Conservation (phyloP, 2,797 vertebrate genomes). For the Neosalanx taihuensis region DNA sequence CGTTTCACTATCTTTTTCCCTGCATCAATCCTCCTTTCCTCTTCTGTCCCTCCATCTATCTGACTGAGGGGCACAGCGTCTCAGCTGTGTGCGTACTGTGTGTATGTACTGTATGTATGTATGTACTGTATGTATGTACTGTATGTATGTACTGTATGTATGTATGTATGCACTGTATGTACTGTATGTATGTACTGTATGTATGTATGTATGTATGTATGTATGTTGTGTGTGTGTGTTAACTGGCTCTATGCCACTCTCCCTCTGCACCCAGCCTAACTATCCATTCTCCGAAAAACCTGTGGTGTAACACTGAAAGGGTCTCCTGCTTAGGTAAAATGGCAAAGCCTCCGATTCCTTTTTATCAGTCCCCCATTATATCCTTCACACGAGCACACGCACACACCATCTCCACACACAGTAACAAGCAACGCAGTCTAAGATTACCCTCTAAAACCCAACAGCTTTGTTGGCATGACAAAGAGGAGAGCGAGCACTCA, state of each 20-base stretch:
- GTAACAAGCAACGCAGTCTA: constrained; percentile 39
- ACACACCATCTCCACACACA: constrained; percentile 28
- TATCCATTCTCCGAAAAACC: background rate
- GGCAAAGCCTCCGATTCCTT: background rate
- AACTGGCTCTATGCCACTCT: background rate
- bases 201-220: background rate
- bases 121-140: background rate
- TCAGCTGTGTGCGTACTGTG: background rate
- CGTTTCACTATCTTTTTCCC: background rate
- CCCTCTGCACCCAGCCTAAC: background rate
- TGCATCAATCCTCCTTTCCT: constrained; percentile 21
- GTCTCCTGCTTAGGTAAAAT: constrained; percentile 17
- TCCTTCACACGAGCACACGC: too few species aligned
- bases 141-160: too few species aligned
- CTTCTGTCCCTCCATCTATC: constrained; percentile 9
- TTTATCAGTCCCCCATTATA: constrained; percentile 14
- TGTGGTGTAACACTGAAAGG: background rate
- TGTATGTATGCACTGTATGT: background rate
- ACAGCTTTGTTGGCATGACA: constrained; percentile 59
- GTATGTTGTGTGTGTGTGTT: background rate
- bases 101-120: background rate
- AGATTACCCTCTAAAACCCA: constrained; percentile 50
- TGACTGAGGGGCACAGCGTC: background rate
- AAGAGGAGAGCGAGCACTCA: constrained; percentile 50
- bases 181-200: constrained; percentile 1